Evolutionary conservation across 2,888 invertebrate genomes (phyloP).

Genomic region (Thymelicus lineola): DNA sequence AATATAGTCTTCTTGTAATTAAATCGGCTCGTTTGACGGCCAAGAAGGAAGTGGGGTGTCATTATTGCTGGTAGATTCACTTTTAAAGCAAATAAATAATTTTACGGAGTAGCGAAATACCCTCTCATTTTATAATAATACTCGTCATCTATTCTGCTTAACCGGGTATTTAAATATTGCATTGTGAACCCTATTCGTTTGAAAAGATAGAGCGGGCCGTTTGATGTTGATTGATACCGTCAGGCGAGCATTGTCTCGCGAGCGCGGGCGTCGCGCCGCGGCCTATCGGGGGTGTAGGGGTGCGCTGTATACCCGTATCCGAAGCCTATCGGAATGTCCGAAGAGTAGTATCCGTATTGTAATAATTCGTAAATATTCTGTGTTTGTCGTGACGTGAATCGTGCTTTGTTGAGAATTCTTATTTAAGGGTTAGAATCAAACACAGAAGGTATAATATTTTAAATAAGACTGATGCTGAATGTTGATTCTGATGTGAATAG

Average conservation of each 20-base stretch:
- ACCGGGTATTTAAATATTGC: conserved; percentile 21
- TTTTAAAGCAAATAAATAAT: conserved; percentile 4
- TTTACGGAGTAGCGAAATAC: not conserved
- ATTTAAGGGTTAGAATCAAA: too few species aligned
- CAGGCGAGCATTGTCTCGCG: conserved; percentile 79
- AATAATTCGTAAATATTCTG: too few species aligned
- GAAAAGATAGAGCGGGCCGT: conserved; percentile 67
- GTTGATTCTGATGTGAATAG: too few species aligned
- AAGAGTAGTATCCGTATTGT: not conserved
- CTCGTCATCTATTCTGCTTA: conserved; percentile 21
- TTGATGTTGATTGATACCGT: conserved; percentile 86
- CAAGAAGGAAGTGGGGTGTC: too few species aligned
- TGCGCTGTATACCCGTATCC: not conserved
- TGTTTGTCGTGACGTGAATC: too few species aligned
- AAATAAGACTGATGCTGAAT: too few species aligned
- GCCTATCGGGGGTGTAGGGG: conserved; percentile 42
- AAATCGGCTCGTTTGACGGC: too few species aligned
- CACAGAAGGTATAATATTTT: too few species aligned
- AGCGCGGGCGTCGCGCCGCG: conserved; percentile 41
- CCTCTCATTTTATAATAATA: conserved; percentile 4
- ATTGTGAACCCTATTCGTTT: conserved; percentile 37
- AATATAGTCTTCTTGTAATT: too few species aligned
- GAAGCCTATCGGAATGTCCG: not conserved
- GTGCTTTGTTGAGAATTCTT: too few species aligned
- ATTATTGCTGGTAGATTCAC: not conserved